Evolutionary conservation across 2,888 invertebrate species (phyloP).

Genomic region (Ecdyonurus torrentis): DNA sequence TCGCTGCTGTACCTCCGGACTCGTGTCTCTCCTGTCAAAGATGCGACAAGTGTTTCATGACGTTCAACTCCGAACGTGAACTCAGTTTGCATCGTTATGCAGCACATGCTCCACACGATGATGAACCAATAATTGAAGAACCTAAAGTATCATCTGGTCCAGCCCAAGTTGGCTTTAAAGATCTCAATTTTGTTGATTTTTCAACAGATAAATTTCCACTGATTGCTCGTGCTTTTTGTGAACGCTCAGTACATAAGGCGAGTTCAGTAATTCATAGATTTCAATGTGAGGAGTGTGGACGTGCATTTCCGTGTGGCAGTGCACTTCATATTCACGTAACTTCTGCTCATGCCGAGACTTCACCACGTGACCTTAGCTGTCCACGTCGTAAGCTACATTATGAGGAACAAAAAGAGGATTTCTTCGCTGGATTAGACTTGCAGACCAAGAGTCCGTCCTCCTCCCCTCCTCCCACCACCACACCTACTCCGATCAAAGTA

Average conservation of each 20-base stretch:
- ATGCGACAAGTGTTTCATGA: not conserved
- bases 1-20: not conserved
- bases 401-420: constrained; percentile 48
- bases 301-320: constrained; percentile 52
- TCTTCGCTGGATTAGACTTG: constrained; percentile 63
- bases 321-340: constrained; percentile 43
- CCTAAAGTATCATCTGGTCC: not conserved
- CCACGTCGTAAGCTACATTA: not conserved
- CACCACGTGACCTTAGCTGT: not conserved
- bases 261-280: constrained; percentile 39
- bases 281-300: constrained; percentile 49
- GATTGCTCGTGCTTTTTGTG: constrained; percentile 56
- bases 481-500: not conserved
- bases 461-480: constrained; percentile 1
- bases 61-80: not conserved
- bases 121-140: not conserved
- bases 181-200: constrained; percentile 62
- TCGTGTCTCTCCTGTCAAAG: not conserved
- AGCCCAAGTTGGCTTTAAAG: constrained; percentile 39
- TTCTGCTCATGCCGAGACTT: constrained; percentile 1
- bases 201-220: constrained; percentile 62
- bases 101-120: not conserved
- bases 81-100: not conserved
- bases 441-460: constrained; percentile 33
- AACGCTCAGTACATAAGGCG: constrained; percentile 42